Percentiles rank a stretch among this genome's conserved stretches.
Conservation (phyloP, 2,113 vertebrate species). For the Myrmecobius fasciatus region DNA sequence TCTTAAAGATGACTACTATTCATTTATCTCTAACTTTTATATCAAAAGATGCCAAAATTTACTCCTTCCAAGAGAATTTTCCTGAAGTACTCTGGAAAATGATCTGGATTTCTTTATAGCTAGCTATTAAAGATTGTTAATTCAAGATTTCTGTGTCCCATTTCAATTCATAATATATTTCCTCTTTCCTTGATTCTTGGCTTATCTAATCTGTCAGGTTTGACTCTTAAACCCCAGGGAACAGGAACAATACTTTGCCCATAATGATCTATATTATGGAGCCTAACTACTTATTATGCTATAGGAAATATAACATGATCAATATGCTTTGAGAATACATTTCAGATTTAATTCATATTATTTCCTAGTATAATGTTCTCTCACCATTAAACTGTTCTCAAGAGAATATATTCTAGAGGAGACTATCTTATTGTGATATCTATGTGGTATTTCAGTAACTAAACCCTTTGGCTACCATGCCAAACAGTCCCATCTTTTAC, state of each 20-base stretch:
- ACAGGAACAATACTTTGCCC: not conserved
- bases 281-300: conserved; percentile 5
- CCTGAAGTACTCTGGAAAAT: not conserved
- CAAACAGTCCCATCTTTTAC: not conserved
- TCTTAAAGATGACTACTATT: not conserved
- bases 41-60: not conserved
- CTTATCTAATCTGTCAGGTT: not conserved
- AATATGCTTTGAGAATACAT: conserved; percentile 41
- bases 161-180: not conserved
- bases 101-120: not conserved
- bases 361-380: not conserved
- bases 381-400: not conserved
- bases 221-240: not conserved
- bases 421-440: conserved; percentile 24
- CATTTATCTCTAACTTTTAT: not conserved
- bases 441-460: conserved; percentile 27
- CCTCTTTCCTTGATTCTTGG: not conserved
- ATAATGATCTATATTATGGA: conserved; percentile 22
- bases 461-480: not conserved
- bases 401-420: conserved; percentile 14
- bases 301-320: conserved; percentile 23
- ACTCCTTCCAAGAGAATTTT: not conserved
- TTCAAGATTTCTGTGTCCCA: not conserved
- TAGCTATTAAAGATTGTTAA: not conserved
- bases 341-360: conserved; percentile 9